Base-by-base conservation (phyloP, 2,888 invertebrate genomes). In the Plebejus anna region DNA sequence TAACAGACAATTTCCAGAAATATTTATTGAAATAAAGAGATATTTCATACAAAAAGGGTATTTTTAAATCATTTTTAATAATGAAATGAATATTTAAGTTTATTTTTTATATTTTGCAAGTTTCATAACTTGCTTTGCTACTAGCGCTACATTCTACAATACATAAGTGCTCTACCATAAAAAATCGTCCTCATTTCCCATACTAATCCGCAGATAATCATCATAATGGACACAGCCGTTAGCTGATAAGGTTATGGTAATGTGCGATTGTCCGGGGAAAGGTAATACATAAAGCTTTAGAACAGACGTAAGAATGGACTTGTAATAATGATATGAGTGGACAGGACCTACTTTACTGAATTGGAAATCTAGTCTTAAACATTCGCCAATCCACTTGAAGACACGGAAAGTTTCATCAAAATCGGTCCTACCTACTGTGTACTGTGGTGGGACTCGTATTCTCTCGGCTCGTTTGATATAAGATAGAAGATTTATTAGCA, bases 221-320 rank as follows among this genome's bases (percentile, higher is more conserved):
- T 66, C 61, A 28, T 66, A 66, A 66, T 66, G 13, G 61, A 66
- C 32, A 32, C 28, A 28, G 32, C 61, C 28, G 32, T 11, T 66
- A 66, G 61, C 61, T 66, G 61, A 66, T 66, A 66, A 66, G 61
- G 11, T 28, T 66, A 66, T 32, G 61, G 61, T 66, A 66, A 70
- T 70, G 70, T 36, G 70, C 70, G 70, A 70, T 70, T 70, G 70
- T 70, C 32, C 16, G 70, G 70, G 38, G 70, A 70, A 70, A 38
- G 70, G 70, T 28, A 66, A 66, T 28, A 61, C 61, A 61, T 61
- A 61, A 32, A 28, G 9, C 28, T 66, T 11, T 32, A 4, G 61
- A 28, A 66, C 61, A 66, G 61, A 66, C 61, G 28, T 66, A 66
- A 66, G 61, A 66, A 66, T 32, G 61, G 61, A 13, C 61, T 22